Evolutionary conservation across 92 coral and sea anemone species (phyloP).

Genomic region (Paragorgia papillata): DNA sequence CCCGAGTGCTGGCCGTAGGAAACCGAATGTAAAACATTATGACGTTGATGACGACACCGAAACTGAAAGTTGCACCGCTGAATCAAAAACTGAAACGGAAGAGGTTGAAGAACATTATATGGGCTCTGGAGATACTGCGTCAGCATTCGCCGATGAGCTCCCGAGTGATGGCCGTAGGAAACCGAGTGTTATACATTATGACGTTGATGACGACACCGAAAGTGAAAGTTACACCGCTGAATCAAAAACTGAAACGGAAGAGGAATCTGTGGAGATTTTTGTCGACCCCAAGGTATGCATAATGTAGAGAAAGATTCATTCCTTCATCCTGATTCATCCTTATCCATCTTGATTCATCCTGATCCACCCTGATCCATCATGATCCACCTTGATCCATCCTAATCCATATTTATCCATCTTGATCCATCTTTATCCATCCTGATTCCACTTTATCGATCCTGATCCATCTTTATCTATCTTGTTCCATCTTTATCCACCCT

Average conservation of each 20-base stretch:
- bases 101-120: neutral
- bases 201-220: constrained; percentile 12
- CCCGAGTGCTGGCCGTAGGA: constrained; percentile 58
- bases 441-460: too few species aligned
- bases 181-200: constrained; percentile 3
- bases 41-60: constrained; percentile 9
- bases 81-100: too few species aligned
- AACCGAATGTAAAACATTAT: neutral
- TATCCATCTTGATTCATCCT: too few species aligned
- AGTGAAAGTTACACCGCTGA: constrained; percentile 27
- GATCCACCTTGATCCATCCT: too few species aligned
- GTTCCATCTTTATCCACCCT: too few species aligned
- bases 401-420: too few species aligned
- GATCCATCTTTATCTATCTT: too few species aligned
- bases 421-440: too few species aligned
- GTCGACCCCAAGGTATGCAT: constrained; percentile 7
- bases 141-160: constrained; percentile 60
- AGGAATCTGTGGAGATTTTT: constrained; percentile 34
- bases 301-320: neutral
- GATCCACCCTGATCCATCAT: too few species aligned
- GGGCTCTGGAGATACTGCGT: neutral
- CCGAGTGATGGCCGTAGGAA: constrained; percentile 59
- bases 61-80: too few species aligned
- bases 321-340: too few species aligned
- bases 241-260: constrained; percentile 27